A percentile compares a stretch with the other conserved stretches of the same genome.
Evolutionary conservation across 2,888 invertebrate species (phyloP).

Genomic region (Priocnemis perturbator): DNA sequence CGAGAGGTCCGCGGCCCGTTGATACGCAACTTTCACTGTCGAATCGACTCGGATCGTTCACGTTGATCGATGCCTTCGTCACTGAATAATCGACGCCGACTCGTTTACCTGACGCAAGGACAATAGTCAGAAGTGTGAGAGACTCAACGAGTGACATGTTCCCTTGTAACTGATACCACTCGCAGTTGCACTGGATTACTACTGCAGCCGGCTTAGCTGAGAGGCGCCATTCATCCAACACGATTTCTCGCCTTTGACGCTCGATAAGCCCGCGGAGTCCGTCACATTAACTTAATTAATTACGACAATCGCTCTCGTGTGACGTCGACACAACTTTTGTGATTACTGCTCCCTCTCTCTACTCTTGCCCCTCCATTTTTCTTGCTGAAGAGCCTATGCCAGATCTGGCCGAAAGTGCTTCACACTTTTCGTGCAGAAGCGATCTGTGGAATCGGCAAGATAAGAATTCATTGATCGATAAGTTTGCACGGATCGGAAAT

Average conservation of each 20-base stretch:
- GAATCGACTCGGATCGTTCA: too few species aligned
- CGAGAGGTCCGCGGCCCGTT: too few species aligned
- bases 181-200: constrained; percentile 61
- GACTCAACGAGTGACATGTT: constrained; percentile 53
- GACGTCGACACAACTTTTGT: constrained; percentile 1
- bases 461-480: too few species aligned
- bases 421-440: too few species aligned
- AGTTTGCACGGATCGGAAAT: too few species aligned
- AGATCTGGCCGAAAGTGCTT: too few species aligned
- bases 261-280: constrained; percentile 45
- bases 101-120: constrained; percentile 54
- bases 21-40: too few species aligned
- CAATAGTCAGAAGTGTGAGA: constrained; percentile 47
- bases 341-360: constrained; percentile 3
- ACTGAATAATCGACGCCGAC: too few species aligned
- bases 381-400: too few species aligned
- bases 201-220: constrained; percentile 60
- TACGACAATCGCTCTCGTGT: constrained; percentile 31
- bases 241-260: constrained; percentile 56
- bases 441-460: too few species aligned
- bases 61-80: too few species aligned
- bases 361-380: not conserved
- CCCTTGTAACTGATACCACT: constrained; percentile 45
- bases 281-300: constrained; percentile 56
- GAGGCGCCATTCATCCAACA: constrained; percentile 59